Evolutionary conservation across 2,888 invertebrate species (phyloP), one percentile per base, ranked within the genome.

Genomic region (Clostera curtula): DNA sequence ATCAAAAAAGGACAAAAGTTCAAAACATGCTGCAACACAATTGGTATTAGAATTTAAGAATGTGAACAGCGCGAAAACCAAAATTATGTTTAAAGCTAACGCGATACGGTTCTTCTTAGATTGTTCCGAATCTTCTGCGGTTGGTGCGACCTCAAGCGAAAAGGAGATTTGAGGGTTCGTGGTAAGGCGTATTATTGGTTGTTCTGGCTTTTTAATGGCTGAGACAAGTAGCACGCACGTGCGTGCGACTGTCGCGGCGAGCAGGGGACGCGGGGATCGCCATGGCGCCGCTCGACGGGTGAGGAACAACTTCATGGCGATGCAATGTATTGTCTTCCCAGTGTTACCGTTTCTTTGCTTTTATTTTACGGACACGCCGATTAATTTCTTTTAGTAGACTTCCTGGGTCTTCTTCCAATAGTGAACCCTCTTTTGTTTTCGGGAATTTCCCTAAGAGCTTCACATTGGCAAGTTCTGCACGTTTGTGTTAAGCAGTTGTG

Each of bases 1-100:
- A 74, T 77, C 65, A 69, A 71, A 77, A 72, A 76, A 72, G 68
- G 67, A 51, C 71, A 68, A 79, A 75, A 80, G 79, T 79, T 80
- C 75, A 77, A n/a, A 76, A 69, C 70, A 67, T 65, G 63, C 64
- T 65, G 69, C 71, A 62, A 62, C 64, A 66, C 66, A 63, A 67
- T 70, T 70, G 65, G 62, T 62, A 56, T 63, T 41, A 49, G 58
- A 61, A 54, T 48, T 40, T 44, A 52, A 61, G 68, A 73, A 77
- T 77, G 68, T 48, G 61, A 50, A 47, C 38, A 41, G 39, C 41
- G 50, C 52, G 46, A 58, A 62, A 64, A 62, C 63, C 58, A 69
- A 75, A 48, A 74, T 66, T 70, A 70, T 62, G 56, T 71, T 74
- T 64, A 71, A 71, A 61, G 58, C 57, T 63, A 59, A 65, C 55